Base-by-base conservation (phyloP, 2,113 vertebrate genomes). In the Dasypus novemcinctus region DNA sequence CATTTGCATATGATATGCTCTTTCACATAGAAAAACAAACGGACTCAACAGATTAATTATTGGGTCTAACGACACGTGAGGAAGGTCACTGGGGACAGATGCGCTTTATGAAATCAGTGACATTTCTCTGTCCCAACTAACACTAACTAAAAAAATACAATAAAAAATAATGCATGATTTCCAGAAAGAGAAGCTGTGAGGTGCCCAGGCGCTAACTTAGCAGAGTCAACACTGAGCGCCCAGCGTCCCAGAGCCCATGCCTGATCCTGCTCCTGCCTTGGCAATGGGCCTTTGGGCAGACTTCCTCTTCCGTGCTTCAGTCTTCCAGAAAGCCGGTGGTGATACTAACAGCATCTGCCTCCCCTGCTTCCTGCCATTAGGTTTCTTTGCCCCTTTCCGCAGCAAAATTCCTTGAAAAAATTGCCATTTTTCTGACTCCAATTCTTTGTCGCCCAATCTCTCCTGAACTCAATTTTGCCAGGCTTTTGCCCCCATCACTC, bases 291-390 rank as follows among this genome's bases (percentile, higher is more conserved):
- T 29, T 21, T 46, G 59, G 59, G 18, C 43, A 54, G 3, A 17
- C 31, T 52, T 1, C 8, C 25, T 1, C 38, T 41, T 29, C n/a
- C 0, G 0, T 0, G 18, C 41, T 38, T 21, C 63, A 0, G 18
- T 11, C 71, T 68, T 27, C 59, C 49, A 1, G 61, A 21, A 74
- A 29, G 31, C 29, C 0, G 1, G 18, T 7, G 1, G 9, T 6
- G 43, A 25, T 9, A 31, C 0, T 0, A 31, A 64, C 11, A 31
- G 27, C 0, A 18, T 2, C 21, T 2, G 0, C 27, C 10, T 20
- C 72, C 61, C 29, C 59, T 4, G 1, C 8, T 0, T 11, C 69
- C 57, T 6, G 27, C 72, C 13, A 0, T 0, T 12, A n/a, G 17
- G 68, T 25, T n/a, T 38, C 71, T 20, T 4, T 3, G 7, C 21